Conservation (phyloP, 2,113 vertebrate species). For the Astur gentilis region DNA sequence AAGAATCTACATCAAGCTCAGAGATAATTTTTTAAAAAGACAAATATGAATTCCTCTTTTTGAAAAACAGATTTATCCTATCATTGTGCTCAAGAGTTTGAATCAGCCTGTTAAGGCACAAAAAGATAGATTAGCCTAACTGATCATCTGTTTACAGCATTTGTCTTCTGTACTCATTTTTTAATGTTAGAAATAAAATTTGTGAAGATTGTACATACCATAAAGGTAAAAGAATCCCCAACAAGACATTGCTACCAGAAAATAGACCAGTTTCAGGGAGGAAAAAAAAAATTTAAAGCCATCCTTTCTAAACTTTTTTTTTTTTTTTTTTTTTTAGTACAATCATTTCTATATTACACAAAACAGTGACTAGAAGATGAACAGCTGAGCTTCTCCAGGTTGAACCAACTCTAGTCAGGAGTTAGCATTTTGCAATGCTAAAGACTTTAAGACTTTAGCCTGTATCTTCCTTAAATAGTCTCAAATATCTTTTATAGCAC, state of each 20-base stretch:
- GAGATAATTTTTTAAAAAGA: background rate
- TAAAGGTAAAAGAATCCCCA: background rate
- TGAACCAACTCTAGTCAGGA: background rate
- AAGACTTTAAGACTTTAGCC: background rate
- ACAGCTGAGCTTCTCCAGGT: background rate
- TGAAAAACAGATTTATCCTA: background rate
- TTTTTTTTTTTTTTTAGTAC: background rate
- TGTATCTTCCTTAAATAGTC: background rate
- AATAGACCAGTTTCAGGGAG: background rate
- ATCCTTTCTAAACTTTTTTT: background rate
- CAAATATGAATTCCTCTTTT: background rate
- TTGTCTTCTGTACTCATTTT: background rate
- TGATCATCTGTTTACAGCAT: background rate
- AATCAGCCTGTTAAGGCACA: background rate
- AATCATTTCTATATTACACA: background rate
- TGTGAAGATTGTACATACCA: background rate
- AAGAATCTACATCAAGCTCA: background rate
- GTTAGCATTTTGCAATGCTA: background rate
- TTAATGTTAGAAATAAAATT: background rate
- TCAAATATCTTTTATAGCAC: background rate
- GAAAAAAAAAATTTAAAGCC: background rate
- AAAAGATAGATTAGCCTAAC: background rate
- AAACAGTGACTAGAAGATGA: background rate
- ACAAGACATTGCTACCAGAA: background rate
- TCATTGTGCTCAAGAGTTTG: background rate